A percentile compares a stretch with the other conserved stretches of the same genome.
phyloP scores from a whole-genome alignment of 1,140 invertebrate species.

The Musca domestica region DNA sequence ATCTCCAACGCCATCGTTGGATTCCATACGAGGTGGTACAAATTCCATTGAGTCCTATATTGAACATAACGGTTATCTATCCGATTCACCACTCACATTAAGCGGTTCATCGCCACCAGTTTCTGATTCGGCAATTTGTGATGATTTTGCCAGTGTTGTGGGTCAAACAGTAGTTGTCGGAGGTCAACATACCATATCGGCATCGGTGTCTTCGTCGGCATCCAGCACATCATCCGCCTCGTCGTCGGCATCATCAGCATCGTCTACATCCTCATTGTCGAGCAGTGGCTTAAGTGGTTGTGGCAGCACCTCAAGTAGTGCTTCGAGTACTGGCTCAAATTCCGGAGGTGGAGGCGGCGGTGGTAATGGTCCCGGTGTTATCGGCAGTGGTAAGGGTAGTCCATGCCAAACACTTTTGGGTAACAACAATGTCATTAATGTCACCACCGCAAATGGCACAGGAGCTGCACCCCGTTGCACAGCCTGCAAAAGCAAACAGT shows the following conservation, averaged over 20 bases:
- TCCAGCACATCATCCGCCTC: slow-evolving; percentile 41
- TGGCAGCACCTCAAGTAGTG: slow-evolving; percentile 32
- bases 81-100: slow-evolving; percentile 73
- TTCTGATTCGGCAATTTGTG: slow-evolving; percentile 76
- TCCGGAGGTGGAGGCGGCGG: neutral
- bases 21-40: slow-evolving; percentile 77
- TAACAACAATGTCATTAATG: slow-evolving; percentile 6
- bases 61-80: slow-evolving; percentile 61
- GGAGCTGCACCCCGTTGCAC: slow-evolving; percentile 67
- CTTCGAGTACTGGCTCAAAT: slow-evolving; percentile 34
- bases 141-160: slow-evolving; percentile 56
- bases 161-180: slow-evolving; percentile 42
- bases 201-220: slow-evolving; percentile 46
- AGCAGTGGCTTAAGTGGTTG: slow-evolving; percentile 47
- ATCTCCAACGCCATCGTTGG: slow-evolving; percentile 84
- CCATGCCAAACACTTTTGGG: slow-evolving; percentile 34
- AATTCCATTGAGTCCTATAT: slow-evolving; percentile 82
- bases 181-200: slow-evolving; percentile 49
- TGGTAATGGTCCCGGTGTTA: slow-evolving; percentile 39
- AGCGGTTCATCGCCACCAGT: slow-evolving; percentile 79
- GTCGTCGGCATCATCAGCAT: slow-evolving; percentile 41
- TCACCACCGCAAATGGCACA: slow-evolving; percentile 23
- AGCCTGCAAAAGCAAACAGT: slow-evolving; percentile 82
- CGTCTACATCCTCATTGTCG: slow-evolving; percentile 42
- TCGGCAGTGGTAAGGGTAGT: slow-evolving; percentile 38